Conservation (phyloP, 2,113 vertebrate genomes). For the Tragelaphus imberbis region DNA sequence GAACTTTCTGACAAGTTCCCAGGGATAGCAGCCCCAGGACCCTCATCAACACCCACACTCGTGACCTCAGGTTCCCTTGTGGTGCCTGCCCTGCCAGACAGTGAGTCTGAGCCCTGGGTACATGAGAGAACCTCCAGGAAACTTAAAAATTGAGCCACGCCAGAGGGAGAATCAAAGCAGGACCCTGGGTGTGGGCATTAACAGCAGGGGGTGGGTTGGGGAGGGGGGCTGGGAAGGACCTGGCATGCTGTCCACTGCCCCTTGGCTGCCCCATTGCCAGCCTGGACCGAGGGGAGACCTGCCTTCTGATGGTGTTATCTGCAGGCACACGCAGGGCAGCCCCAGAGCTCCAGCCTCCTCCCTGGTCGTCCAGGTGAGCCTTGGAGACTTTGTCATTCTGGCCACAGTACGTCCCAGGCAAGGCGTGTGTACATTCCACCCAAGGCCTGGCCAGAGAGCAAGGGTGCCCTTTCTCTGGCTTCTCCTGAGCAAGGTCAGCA, state of each 20-base stretch:
- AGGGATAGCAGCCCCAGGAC: not conserved
- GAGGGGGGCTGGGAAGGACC: not conserved
- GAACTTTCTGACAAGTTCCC: not conserved
- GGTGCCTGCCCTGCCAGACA: not conserved
- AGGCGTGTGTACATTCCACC: no score
- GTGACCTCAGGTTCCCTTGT: not conserved
- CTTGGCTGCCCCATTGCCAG: not conserved
- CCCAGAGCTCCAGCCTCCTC: not conserved
- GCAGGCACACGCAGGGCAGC: not conserved
- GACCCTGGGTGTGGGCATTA: not conserved
- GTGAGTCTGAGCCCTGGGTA: not conserved
- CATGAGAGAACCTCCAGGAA: not conserved
- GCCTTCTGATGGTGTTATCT: not conserved
- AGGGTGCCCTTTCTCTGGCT: not conserved
- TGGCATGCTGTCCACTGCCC: not conserved
- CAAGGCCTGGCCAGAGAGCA: not conserved
- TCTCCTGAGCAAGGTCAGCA: not conserved
- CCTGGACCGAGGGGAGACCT: not conserved
- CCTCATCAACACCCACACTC: not conserved
- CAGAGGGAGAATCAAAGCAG: not conserved
- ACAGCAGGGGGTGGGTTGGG: not conserved
- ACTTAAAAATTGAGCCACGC: rapidly evolving
- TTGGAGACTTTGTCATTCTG: not conserved
- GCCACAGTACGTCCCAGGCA: not conserved
- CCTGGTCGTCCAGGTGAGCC: rapidly evolving